Evolutionary conservation across 2,888 invertebrate genomes (phyloP).

Genomic region (Acrobeloides nanus): DNA sequence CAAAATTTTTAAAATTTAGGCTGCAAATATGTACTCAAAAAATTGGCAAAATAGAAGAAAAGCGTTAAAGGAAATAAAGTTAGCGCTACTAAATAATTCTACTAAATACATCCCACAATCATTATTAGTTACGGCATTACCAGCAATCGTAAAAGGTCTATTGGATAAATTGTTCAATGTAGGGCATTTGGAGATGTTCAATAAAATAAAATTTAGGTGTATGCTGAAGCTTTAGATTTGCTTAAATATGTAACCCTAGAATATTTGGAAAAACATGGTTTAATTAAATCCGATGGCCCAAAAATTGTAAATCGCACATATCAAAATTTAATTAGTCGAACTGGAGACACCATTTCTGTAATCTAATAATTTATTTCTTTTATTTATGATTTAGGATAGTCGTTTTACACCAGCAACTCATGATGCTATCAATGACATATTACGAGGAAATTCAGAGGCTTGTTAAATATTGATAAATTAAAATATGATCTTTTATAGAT

Average conservation of each 20-base stretch:
- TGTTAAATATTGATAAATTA: too few species aligned
- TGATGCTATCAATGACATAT: slow-evolving; percentile 10
- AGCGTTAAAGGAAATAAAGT: slow-evolving; percentile 10
- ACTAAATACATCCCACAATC: neutral
- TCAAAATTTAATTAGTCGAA: slow-evolving; percentile 20
- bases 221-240: slow-evolving; percentile 11
- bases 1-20: too few species aligned
- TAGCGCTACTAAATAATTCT: neutral
- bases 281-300: slow-evolving; percentile 12
- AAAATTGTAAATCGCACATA: slow-evolving; percentile 18
- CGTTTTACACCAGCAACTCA: slow-evolving; percentile 17
- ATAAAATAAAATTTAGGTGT: slow-evolving; percentile 11
- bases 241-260: slow-evolving; percentile 8
- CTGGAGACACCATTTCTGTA: slow-evolving; percentile 27
- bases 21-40: slow-evolving; percentile 21
- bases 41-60: slow-evolving; percentile 20
- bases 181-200: neutral
- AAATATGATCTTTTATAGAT: too few species aligned
- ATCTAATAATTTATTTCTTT: slow-evolving; percentile 12
- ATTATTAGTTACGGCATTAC: neutral
- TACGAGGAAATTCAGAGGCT: slow-evolving; percentile 15
- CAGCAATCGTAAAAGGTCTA: slow-evolving; percentile 11
- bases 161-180: slow-evolving; percentile 20
- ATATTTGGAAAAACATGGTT: slow-evolving; percentile 11
- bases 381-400: slow-evolving; percentile 13